Evolutionary conservation across 1,140 invertebrate genomes (phyloP).

Genomic region (Bactericera cockerelli): DNA sequence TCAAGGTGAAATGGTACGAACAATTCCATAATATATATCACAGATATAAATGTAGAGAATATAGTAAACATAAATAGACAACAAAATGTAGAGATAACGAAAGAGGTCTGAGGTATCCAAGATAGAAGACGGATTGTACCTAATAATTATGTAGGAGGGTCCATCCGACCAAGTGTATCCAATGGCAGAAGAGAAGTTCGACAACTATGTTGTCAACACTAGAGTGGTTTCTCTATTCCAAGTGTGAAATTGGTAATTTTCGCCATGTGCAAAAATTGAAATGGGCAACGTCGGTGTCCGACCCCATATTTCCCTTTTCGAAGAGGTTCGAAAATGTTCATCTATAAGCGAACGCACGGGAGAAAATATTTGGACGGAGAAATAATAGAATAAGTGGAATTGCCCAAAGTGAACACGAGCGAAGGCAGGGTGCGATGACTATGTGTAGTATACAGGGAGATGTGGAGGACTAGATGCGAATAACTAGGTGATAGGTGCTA

Average conservation of each 20-base stretch:
- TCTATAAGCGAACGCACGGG: not conserved
- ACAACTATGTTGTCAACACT: constrained; percentile 6
- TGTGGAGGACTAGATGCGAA: no score
- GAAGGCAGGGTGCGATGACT: no score
- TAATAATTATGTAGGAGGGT: constrained; percentile 4
- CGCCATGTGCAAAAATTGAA: not conserved
- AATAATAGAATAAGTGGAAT: not conserved
- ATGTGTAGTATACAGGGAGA: no score
- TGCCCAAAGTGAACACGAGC: no score
- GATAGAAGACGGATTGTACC: not conserved
- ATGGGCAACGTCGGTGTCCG: not conserved
- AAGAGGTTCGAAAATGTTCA: not conserved
- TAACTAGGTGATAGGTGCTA: no score
- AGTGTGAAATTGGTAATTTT: not conserved
- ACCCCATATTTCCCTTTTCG: constrained; percentile 1
- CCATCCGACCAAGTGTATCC: not conserved
- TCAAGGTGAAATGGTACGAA: no score
- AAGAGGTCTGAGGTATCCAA: no score
- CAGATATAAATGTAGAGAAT: no score
- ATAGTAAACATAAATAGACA: no score
- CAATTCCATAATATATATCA: no score
- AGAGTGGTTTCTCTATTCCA: not conserved
- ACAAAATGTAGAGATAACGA: no score
- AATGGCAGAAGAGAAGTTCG: not conserved
- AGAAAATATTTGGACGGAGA: not conserved